Percentiles rank a stretch among this genome's conserved stretches.
Evolutionary conservation across 2,797 vertebrate species (phyloP).

Genomic region (Graptemys geographica): DNA sequence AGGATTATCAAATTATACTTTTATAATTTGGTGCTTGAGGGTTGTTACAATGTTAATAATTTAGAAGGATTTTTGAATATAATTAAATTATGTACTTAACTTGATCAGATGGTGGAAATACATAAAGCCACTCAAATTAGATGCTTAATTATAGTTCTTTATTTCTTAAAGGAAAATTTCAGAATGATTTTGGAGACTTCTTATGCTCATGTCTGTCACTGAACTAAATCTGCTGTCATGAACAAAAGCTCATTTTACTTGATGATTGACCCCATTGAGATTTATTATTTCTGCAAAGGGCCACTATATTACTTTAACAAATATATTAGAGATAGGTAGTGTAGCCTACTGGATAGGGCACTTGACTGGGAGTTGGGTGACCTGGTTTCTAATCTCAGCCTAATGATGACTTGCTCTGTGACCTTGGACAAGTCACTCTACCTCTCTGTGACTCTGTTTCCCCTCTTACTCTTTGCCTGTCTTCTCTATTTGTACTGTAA

Average conservation of each 20-base stretch:
- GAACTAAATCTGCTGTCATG: conserved; percentile 6
- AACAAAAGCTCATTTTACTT: background rate
- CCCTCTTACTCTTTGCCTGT: conserved; percentile 38
- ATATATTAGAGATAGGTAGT: background rate
- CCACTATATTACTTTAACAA: background rate
- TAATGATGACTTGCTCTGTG: background rate
- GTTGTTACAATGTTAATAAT: conserved; percentile 51
- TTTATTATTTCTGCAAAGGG: conserved; percentile 16
- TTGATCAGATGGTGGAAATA: background rate
- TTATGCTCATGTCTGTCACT: background rate
- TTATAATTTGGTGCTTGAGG: conserved; percentile 44
- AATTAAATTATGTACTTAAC: conserved; percentile 61
- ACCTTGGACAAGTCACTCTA: background rate
- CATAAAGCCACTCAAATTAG: conserved; percentile 36
- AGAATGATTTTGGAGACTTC: conserved; percentile 16
- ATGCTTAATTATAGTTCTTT: conserved; percentile 21
- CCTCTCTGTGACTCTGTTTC: conserved; percentile 4
- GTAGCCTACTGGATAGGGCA: rapidly evolving
- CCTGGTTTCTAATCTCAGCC: conserved; percentile 6
- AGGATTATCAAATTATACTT: conserved; percentile 53
- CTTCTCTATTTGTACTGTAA: conserved; percentile 39
- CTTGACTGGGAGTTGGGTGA: background rate
- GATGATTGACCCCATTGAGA: background rate
- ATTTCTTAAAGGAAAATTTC: conserved; percentile 44
- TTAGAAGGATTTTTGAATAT: conserved; percentile 57